Base-by-base conservation (phyloP, 1,140 invertebrate species). In the Dufourea novaeangliae region DNA sequence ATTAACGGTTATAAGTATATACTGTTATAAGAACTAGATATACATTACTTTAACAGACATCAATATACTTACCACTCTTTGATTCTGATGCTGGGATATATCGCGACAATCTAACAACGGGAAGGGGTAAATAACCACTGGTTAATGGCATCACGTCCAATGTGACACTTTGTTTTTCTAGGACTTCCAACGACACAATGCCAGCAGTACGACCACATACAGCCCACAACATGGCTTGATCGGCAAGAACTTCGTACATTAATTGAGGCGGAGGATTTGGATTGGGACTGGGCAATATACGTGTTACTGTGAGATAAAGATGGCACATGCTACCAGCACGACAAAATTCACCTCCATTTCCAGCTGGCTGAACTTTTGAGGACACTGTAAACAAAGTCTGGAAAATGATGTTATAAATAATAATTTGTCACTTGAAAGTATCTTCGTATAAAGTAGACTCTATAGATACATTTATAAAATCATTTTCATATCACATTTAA, bases 191-290 rank as follows among this genome's bases (percentile, higher is more conserved):
- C 11, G 95, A 96, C 61, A 98, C 95, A 20, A 98, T 96, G 63
- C 97, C 97, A 79, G 97, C 96, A 69, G 97, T 97, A 76, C 96
- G 94, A 52, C 97, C 97, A 89, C 97, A 97, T 17, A 98, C 96
- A 5, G 97, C 97, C 98, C 98, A 98, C 93, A n/a, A n/a, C n/a
- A 97, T 95, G 32, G 95, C 96, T 89, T 97, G 97, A 92, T 98
- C 97, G 34, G 96, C 96, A 39, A 98, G 91, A 11, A 98, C 97
- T 91, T 98, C 97, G 90, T 98, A 98, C 96, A 98, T 98, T 0
- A 98, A 93, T 79, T 92, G 92, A 41, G 80, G 96, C 95, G 70
- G 93, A 93, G 86, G 93, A 86, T 86, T 89, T 71, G 87, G 86
- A 81, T 84, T 89, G 80, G 87, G 86, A 84, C 78, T 88, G 72